Evolutionary conservation across 2,113 vertebrate species (phyloP), one percentile per base, ranked within the genome.

Genomic region (Illadopsis cleaveri): DNA sequence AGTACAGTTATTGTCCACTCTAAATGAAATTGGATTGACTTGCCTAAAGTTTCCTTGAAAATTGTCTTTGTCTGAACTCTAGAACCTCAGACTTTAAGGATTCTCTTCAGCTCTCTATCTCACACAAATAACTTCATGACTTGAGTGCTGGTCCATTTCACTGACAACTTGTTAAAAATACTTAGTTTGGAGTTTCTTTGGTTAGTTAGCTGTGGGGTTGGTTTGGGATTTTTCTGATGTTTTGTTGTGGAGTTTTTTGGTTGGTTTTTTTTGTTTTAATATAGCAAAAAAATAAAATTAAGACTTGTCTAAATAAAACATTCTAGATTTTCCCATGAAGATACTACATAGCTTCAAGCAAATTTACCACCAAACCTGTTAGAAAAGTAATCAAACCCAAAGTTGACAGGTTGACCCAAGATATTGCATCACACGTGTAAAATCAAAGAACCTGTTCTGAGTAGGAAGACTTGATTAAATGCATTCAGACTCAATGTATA

Each of bases 381-480:
- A 44, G 15, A 68, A 61, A 33, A 65, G 17, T 4, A 78, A 37
- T 82, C 27, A 85, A 75, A 54, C 2, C 15, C 70, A 48, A 47
- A 30, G 23, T 0, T 73, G 28, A 62, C 20, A 47, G 33, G 23
- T 0, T 73, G 28, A 62, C 20, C 20, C 5, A 4, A 62, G 38
- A 56, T 12, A 40, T 11, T 33, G 25, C 19, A 62, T 13, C 14
- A 50, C 4, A 42, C 19, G 8, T 9, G 33, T 16, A 40, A 71
- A 90, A 78, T 12, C 22, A 51, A 76, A 82, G 21, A 88, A 72
- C 0, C 4, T 44, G 8, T 21, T 76, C 37, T 48, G 10, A 40
- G 24, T 40, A 33, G 25, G 22, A 72, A 61, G 31, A 70, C 11
- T 30, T 53, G 17, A 82, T 40, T 47, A 64, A 85, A 69, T 16